A percentile compares a stretch with the other conserved stretches of the same genome.
These are phyloP conservation scores for Leptinotarsa lineolata DNA, from an alignment of 1,140 invertebrate genomes.

Conservation along the genomic window DNA sequence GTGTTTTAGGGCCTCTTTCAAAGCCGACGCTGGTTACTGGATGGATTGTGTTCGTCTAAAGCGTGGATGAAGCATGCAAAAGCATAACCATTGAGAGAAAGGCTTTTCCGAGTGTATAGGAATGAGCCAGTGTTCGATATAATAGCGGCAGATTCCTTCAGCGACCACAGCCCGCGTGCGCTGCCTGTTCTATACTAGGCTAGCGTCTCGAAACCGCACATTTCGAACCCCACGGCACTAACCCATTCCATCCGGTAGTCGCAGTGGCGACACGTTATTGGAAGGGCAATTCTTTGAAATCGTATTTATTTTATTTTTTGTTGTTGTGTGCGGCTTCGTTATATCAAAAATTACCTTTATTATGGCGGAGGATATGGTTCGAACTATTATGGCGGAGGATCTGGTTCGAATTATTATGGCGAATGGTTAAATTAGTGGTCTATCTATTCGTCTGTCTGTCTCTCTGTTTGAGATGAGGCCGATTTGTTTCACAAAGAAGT, in stretches of 20 bases:
- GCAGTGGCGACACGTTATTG: background rate
- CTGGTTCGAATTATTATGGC: too few relatives aligned
- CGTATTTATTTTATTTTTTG: too few relatives aligned
- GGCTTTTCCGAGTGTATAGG: constrained; percentile 10
- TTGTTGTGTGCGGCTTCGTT: too few relatives aligned
- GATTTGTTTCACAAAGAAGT: too few relatives aligned
- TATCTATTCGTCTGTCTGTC: too few relatives aligned
- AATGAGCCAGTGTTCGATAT: constrained; percentile 53
- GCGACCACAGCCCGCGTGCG: constrained; percentile 55
- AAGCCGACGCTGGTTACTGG: too few relatives aligned
- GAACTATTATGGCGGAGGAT: too few relatives aligned
- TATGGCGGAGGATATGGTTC: too few relatives aligned
- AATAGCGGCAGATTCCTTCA: constrained; percentile 56
- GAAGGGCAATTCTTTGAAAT: background rate
- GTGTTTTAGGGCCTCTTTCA: too few relatives aligned
- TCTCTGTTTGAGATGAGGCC: too few relatives aligned
- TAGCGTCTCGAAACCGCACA: constrained; percentile 57
- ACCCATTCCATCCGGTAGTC: background rate
- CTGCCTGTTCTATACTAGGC: constrained; percentile 50
- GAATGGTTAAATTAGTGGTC: too few relatives aligned
- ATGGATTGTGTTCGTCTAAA: background rate
- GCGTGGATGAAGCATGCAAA: constrained; percentile 18
- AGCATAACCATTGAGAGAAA: constrained; percentile 20
- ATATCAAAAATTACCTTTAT: too few relatives aligned
- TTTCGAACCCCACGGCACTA: constrained; percentile 49